Base-by-base conservation (phyloP, 2,888 invertebrate species). In the Serrognathus titanus region DNA sequence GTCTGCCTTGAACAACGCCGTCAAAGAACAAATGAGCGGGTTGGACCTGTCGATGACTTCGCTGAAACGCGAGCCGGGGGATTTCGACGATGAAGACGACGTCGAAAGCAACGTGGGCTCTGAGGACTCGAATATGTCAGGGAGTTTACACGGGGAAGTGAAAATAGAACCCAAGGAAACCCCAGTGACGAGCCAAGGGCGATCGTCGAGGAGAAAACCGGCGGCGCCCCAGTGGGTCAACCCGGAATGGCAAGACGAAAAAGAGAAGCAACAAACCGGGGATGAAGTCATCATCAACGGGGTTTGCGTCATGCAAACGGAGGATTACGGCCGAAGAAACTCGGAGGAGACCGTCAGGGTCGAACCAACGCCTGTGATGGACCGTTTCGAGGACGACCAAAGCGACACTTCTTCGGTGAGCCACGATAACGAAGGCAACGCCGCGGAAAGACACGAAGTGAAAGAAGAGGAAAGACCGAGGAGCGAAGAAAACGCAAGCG, bases 201-300 rank as follows among this genome's bases (percentile, higher is more conserved):
- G 87, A 68, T 83, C 85, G 46, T 91, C 88, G 54, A 80, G 94
- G 61, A 84, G 97, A 70, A 97, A 97, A 80, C 94, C 96, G 1
- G 95, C 94, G 1, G 95, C 96, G 52, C 97, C 97, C 1, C 96
- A 97, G 78, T 96, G 97, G 94, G 94, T 97, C 3, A 96, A 96
- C 77, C 97, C 97, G 6, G 93, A 93, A 68, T 92, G 92, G 91
- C 90, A 90, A 71, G 90, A 90, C 71, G 80, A 80, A 55, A 78
- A 78, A 51, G 84, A 83, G 64, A 81, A 82, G 65, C 80, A 49
- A 12, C 71, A 80, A 78, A 61, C 78, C 57, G 80, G 80, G 7
- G 89, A 89, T 69, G 92, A 92, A 73, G 92, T 93, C 24, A 94
- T 94, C 71, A 94, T 94, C 68, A 95, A 95, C 73, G 95, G 95